phyloP scores from a whole-genome alignment of 2,797 vertebrate species.

The Artibeus jamaicensis region DNA sequence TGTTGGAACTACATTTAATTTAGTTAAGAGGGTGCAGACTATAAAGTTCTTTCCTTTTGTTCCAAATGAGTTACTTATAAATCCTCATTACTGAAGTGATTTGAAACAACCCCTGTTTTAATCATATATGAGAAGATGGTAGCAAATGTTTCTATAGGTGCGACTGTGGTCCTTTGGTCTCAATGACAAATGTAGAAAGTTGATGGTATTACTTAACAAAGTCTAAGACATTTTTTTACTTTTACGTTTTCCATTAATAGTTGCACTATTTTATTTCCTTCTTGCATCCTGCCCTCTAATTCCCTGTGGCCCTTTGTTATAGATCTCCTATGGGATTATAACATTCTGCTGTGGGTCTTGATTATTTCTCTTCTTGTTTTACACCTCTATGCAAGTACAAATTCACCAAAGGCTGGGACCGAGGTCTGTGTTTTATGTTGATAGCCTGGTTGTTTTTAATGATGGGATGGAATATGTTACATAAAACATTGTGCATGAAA shows the following conservation, averaged over 20 bases:
- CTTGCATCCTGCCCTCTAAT: neutral
- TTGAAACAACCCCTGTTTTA: neutral
- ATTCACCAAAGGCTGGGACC: neutral
- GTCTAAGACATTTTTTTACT: slow-evolving; percentile 30
- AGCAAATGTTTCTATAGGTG: neutral
- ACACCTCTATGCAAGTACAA: neutral
- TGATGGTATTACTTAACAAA: slow-evolving; percentile 1
- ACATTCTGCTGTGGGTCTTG: neutral
- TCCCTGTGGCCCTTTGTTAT: neutral
- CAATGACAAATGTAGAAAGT: neutral
- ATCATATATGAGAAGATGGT: neutral
- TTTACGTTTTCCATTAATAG: slow-evolving; percentile 10
- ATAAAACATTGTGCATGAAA: neutral
- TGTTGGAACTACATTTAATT: neutral
- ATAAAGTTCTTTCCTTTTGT: neutral
- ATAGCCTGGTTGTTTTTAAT: neutral
- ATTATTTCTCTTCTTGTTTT: slow-evolving; percentile 3
- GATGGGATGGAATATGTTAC: neutral
- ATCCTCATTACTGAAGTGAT: neutral
- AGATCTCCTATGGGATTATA: neutral
- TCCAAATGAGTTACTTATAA: slow-evolving; percentile 14
- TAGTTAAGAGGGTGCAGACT: slow-evolving; percentile 10
- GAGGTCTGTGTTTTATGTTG: neutral
- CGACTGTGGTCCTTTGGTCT: neutral
- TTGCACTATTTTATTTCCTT: slow-evolving; percentile 1